phyloP scores from a whole-genome alignment of 23 tunicate species.

The Ciona savignyi region DNA sequence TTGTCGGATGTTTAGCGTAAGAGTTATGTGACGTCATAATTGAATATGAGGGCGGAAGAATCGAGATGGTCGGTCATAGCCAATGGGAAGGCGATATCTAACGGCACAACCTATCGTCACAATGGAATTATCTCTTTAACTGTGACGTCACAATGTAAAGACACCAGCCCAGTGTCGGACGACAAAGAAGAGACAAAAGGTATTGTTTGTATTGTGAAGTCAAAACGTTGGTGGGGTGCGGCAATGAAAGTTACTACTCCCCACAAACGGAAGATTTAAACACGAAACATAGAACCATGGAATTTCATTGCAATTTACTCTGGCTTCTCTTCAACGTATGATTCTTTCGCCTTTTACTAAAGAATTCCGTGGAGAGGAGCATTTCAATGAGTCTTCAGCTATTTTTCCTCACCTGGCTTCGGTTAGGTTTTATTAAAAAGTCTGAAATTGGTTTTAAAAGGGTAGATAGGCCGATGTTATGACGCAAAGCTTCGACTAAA shows the following conservation, averaged over 20 bases:
- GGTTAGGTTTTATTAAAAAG: background rate
- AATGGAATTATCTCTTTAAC: conserved; percentile 16
- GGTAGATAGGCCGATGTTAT: too few species aligned
- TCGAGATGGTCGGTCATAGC: conserved; percentile 51
- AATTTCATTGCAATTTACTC: background rate
- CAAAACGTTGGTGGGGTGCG: too few species aligned
- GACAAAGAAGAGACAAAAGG: conserved; percentile 1
- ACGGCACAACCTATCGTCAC: conserved; percentile 42
- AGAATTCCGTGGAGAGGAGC: conserved; percentile 1
- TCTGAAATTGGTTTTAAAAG: too few species aligned
- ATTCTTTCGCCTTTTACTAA: conserved; percentile 1
- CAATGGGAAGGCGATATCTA: conserved; percentile 35
- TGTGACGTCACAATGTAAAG: conserved; percentile 17
- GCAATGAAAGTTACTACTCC: too few species aligned
- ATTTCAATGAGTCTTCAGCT: background rate
- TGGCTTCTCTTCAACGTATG: background rate
- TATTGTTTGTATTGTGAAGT: background rate
- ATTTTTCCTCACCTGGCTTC: background rate
- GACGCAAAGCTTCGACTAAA: too few species aligned
- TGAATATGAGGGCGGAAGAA: conserved; percentile 9
- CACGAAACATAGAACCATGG: too few species aligned
- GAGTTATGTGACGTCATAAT: conserved; percentile 1
- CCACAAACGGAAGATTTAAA: background rate
- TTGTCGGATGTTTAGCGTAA: too few species aligned
- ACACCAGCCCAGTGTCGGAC: background rate